Base-by-base conservation (phyloP, 1,140 invertebrate species). In the Drosophila dunni region DNA sequence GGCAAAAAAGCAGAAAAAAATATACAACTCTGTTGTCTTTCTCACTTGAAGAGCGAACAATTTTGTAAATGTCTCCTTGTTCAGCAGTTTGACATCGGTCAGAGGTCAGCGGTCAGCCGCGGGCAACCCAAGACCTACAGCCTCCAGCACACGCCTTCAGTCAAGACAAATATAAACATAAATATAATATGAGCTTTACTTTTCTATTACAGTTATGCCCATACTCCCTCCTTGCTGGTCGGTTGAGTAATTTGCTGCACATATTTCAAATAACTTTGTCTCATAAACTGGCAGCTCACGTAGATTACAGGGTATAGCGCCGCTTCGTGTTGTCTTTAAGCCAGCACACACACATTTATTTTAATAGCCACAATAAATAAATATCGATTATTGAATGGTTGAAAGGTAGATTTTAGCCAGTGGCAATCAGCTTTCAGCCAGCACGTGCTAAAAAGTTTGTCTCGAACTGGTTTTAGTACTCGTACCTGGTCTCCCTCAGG, bases 11-110 rank as follows among this genome's bases (percentile, higher is more conserved):
- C 2, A 20, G 17, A 20, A 15, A 45, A 15, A 15, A 15, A 45
- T 45, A 15, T 79, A 83, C 75, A 74, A 78, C 72, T 77, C 79
- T 69, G 68, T 78, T 80, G 70, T 80, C 63, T 68, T 54, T 75
- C 54, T 67, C 36, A 60, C 42, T 46, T 29, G 68, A 60, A 50
- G 45, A 29, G 13, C 61, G 29, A 76, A 80, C 66, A 88, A 89
- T 89, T 89, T 82, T 76, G 83, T 84, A 78, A 88, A 89, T 88
- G 84, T 83, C 79, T 65, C 69, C 60, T 61, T 76, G 79, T 73
- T 72, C 82, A 73, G 53, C 24, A 50, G 69, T 60, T 77, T 89
- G 83, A 88, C 83, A 89, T 81, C 77, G 84, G 77, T 75, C 38
- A 40, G 38, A 73, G 84, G 73, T 71, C 38, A 40, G 38, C 77